Evolutionary conservation across 1,140 invertebrate species (phyloP).

Genomic region (Lucilia sericata): DNA sequence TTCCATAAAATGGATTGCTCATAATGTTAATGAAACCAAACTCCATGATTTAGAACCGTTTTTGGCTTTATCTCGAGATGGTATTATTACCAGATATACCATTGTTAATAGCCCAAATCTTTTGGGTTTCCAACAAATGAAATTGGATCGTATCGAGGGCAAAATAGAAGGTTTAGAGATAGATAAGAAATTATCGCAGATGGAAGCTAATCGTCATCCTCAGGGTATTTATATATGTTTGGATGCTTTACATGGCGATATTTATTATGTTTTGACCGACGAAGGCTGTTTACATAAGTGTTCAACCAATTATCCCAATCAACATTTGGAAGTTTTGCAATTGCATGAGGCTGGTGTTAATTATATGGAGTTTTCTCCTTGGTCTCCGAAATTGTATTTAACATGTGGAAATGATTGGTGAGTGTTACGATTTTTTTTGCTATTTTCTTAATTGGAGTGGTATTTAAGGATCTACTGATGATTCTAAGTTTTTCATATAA

Average conservation of each 20-base stretch:
- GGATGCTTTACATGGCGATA: conserved; percentile 74
- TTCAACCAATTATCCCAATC: conserved; percentile 75
- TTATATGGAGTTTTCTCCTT: conserved; percentile 82
- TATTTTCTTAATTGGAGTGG: no score
- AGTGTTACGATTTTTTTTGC: conserved; percentile 40
- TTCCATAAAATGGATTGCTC: conserved; percentile 71
- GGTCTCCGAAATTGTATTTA: conserved; percentile 79
- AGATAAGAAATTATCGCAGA: conserved; percentile 34
- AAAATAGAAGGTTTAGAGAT: conserved; percentile 71
- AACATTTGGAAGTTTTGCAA: conserved; percentile 77
- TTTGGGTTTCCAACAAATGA: conserved; percentile 73
- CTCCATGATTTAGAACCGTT: conserved; percentile 63
- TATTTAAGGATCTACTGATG: no score
- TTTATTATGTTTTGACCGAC: conserved; percentile 85
- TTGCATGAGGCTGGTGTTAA: conserved; percentile 86
- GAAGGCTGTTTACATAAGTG: conserved; percentile 86
- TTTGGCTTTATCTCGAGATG: conserved; percentile 72
- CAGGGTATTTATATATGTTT: conserved; percentile 74
- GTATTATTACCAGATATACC: conserved; percentile 71
- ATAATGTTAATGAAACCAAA: conserved; percentile 67
- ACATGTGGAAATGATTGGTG: conserved; percentile 88
- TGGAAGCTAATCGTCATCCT: conserved; percentile 67
- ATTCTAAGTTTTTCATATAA: no score
- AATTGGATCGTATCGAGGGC: conserved; percentile 74
- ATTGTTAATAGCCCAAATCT: conserved; percentile 64